Base-by-base conservation (phyloP, 2,113 vertebrate genomes). In the Lontra canadensis region DNA sequence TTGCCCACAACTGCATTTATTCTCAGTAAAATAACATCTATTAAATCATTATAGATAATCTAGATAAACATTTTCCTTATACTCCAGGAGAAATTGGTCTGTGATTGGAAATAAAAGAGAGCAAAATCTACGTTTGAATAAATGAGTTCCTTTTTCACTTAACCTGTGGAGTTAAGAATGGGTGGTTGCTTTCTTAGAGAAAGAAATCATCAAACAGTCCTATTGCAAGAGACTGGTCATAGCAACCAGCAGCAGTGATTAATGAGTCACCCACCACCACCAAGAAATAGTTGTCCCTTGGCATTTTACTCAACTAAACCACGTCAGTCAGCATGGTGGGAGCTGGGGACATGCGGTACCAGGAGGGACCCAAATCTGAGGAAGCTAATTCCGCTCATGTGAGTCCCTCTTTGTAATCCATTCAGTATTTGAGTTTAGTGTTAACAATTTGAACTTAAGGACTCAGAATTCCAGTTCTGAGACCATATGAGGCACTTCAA, bases 201-300 rank as follows among this genome's bases (percentile, higher is more conserved):
- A 90, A 49, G 21, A 83, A n/a, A 26, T 9, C 36, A 17, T 17
- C 44, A n/a, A 21, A 26, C 4, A 26, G 25, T 39, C 42, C 15
- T 12, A 23, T n/a, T 59, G 42, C 14, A 29, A 36, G 10, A 7
- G 4, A 47, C 12, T 10, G 18, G 39, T 73, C 63, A 49, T 2
- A 31, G 14, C 21, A 29, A 2, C 34, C 1, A 18, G 44, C 25
- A 94, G 44, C 26, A 47, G 20, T 14, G 9, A 25, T 4, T 69
- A 44, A 13, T 3, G 55, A 14, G 52, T 52, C 31, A 69, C 31
- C 1, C 4, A 4, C 74, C 4, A 26, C 4, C 18, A 13, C 14
- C 10, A 18, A 85, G 47, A 20, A 13, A 20, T 2, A 2, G 49
- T 7, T 31, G 8, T 9, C 5, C 4, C 39, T 12, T 0, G 9